Evolutionary conservation across 2,113 vertebrate species (phyloP).

Genomic region (Patagioenas fasciata): DNA sequence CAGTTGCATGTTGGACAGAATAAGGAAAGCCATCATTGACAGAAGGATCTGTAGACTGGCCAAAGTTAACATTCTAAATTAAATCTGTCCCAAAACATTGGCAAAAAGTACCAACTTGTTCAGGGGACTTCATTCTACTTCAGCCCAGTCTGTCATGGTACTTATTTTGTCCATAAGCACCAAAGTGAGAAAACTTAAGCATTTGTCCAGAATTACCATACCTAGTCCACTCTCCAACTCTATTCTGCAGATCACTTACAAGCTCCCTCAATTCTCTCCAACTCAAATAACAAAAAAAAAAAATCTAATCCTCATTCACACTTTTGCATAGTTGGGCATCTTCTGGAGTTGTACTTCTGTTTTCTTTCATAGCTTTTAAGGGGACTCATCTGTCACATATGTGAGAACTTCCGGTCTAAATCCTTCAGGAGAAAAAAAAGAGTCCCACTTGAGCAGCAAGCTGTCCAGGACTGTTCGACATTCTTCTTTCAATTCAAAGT

Average conservation of each 20-base stretch:
- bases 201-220: conserved; percentile 33
- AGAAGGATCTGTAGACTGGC: background rate
- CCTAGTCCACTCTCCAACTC: background rate
- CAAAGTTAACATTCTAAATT: conserved; percentile 10
- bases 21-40: background rate
- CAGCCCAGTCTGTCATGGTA: background rate
- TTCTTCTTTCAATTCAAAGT: conserved; percentile 33
- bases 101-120: background rate
- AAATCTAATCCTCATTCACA: background rate
- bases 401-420: conserved; percentile 26
- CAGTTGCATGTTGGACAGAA: background rate
- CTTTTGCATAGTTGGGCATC: conserved; percentile 68
- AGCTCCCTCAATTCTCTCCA: background rate
- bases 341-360: conserved; percentile 24
- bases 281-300: background rate
- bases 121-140: background rate
- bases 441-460: conserved; percentile 70
- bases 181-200: conserved; percentile 21
- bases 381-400: conserved; percentile 47
- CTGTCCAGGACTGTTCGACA: conserved; percentile 47
- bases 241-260: background rate
- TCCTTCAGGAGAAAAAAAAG: conserved; percentile 38
- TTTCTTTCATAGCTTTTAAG: conserved; percentile 38
- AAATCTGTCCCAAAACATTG: background rate
- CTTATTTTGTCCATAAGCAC: conserved; percentile 35